Evolutionary conservation across 30 jellyfish, hydroid and myxozoan genomes (phyloP).

Genomic region (Turritopsis dohrnii): DNA sequence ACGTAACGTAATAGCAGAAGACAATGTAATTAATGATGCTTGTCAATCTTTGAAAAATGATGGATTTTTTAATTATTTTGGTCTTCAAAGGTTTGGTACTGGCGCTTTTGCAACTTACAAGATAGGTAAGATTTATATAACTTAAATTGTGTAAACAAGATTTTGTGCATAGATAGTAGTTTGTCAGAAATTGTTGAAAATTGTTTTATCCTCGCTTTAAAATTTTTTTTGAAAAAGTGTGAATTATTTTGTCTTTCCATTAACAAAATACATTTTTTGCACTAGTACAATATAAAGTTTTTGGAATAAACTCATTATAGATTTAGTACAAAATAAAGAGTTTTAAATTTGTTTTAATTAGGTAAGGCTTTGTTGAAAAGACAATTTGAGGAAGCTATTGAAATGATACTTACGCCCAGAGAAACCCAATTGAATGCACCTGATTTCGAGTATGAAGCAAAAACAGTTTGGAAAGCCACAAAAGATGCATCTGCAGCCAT

Average conservation of each 20-base stretch:
- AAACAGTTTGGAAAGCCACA: conserved; percentile 47
- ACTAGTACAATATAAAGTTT: too few species aligned
- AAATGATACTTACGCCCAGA: conserved; percentile 51
- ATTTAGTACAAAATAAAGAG: too few species aligned
- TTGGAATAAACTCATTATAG: too few species aligned
- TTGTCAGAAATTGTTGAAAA: too few species aligned
- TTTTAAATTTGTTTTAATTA: not conserved
- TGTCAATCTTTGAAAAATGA: conserved; percentile 39
- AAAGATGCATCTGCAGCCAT: conserved; percentile 55
- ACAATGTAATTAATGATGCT: conserved; percentile 18
- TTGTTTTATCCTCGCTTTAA: too few species aligned
- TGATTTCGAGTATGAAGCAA: conserved; percentile 38
- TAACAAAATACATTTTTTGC: too few species aligned
- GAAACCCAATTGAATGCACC: conserved; percentile 29
- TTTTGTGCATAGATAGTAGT: too few species aligned
- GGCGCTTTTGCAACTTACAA: conserved; percentile 78
- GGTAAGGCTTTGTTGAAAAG: conserved; percentile 68
- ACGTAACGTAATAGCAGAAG: conserved; percentile 55
- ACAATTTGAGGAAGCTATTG: conserved; percentile 47
- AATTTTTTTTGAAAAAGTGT: too few species aligned
- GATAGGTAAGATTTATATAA: conserved; percentile 41
- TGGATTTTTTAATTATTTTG: conserved; percentile 90
- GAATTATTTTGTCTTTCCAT: not conserved
- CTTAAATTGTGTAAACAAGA: too few species aligned
- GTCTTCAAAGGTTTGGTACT: conserved; percentile 99